These are phyloP conservation scores for Tipula lateralis DNA, from an alignment of 2,888 invertebrate genomes.

Conservation along the genomic window DNA sequence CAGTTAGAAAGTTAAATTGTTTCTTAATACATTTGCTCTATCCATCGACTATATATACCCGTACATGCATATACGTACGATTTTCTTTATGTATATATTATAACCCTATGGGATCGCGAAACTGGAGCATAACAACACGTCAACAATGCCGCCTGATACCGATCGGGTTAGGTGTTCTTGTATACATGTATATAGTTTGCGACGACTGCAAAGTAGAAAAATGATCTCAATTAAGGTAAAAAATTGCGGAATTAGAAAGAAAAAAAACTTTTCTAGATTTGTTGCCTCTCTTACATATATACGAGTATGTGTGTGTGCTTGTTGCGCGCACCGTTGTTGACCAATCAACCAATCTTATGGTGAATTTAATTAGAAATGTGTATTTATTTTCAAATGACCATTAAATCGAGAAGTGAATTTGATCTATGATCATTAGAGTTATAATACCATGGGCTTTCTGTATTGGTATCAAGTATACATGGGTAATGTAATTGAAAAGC, in stretches of 20 bases:
- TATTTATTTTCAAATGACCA: slow-evolving; percentile 19
- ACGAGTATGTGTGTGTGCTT: not conserved
- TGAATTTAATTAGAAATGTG: not conserved
- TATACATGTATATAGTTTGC: not conserved
- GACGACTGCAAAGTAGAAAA: not conserved
- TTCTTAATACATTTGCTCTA: not conserved
- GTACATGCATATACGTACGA: not conserved
- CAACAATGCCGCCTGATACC: not conserved
- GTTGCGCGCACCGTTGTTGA: slow-evolving; percentile 1
- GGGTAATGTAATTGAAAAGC: not conserved
- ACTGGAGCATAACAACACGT: not conserved
- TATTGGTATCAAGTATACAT: too few relatives aligned
- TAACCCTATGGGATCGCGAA: not conserved
- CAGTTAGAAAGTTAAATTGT: slow-evolving; percentile 4
- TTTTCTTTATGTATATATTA: too few relatives aligned
- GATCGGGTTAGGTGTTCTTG: slow-evolving; percentile 7
- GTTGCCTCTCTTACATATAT: not conserved
- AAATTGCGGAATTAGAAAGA: not conserved
- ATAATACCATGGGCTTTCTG: too few relatives aligned
- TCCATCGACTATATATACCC: not conserved
- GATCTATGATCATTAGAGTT: slow-evolving; percentile 11
- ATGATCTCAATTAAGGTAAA: not conserved
- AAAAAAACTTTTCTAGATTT: not conserved
- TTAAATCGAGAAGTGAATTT: not conserved
- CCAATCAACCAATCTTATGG: slow-evolving; percentile 24